Base-by-base conservation (phyloP, 2,888 invertebrate species). In the Helobdella robusta region DNA sequence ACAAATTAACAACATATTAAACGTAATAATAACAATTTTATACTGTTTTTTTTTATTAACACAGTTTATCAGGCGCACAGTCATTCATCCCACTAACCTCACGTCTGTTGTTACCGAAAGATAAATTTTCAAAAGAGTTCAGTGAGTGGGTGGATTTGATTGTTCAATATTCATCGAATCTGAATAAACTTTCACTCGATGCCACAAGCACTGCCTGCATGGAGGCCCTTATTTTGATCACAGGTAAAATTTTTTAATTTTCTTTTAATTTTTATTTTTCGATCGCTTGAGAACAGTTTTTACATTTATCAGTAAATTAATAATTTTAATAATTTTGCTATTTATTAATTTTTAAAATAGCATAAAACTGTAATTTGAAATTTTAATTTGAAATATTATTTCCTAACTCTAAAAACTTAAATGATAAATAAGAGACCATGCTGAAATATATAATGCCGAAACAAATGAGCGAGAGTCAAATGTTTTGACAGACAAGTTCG, bases 181-280 rank as follows among this genome's bases (percentile, higher is more conserved):
- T 62, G 20, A 48, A 46, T 15, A 46, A 28, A 44, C 46, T 62
- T 11, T 62, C 32, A 34, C 62, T 62, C 8, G 62, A 62, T 44
- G 30, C 34, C 3, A 44, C 62, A 25, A 50, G 32, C 2, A 30
- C 46, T 3, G 62, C 62, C 20, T 46, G 46, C 62, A 2, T 62
- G 1, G 62, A 62, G 34, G 50, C 62, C n/a, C 62, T 62, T 1
- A 28, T 62, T 4, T 50, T 62, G 34, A 15, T 62, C 2, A 18
- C 62, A 4, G 62, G 62, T 62, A 15, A 15, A n/a, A 11, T n/a
- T n/a, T 40, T 40, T 40, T 40, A n/a, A n/a, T 40, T n/a, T 40
- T 15, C 44, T 40, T n/a, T 15, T 40, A 15, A 40, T 40, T 40
- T n/a, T 11, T 15, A 40, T 15, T 15, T n/a, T 15, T 40, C 11